Evolutionary conservation across 2,888 invertebrate genomes (phyloP), one percentile per base, ranked within the genome.

Genomic region (Panopea generosa): DNA sequence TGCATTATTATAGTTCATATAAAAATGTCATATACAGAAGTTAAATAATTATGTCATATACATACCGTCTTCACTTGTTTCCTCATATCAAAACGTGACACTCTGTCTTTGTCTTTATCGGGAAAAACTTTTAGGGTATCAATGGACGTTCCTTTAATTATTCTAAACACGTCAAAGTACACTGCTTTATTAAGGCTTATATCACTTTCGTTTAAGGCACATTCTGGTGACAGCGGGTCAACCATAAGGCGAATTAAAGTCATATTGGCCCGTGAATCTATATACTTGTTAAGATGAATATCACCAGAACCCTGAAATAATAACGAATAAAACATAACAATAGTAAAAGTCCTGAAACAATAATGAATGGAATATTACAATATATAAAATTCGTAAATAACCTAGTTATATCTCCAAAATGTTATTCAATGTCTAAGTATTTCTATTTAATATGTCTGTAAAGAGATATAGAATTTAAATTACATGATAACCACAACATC

Each of bases 181-280:
- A 87, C 80, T 38, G 88, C 87, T 49, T 83, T 72, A 55, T 76
- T 83, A 70, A 89, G 82, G 68, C 74, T 85, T n/a, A 87, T 83
- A 62, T 84, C 75, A 26, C 76, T 81, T n/a, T 79, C 69, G 18
- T 76, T 65, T 76, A 90, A 86, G 75, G 80, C 82, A 83, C 89
- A 89, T 33, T 77, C 63, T 11, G 69, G 68, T 53, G 87, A 81
- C 43, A 82, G 70, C 20, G 82, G 79, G 63, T 89, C 87, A 71
- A 87, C 84, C 84, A 87, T 87, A 45, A 90, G 80, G 45, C 85
- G 85, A 43, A 89, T 77, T 26, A 88, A 81, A 11, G 90, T 89
- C 33, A 90, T 70, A 60, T 90, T 89, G 52, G 87, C 89, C 26
- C 85, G 73, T 27, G 90, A 87, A 72, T 88, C 89, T 38, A 87